Evolutionary conservation across 2,888 invertebrate genomes (phyloP).

Genomic region (Anthophora plumipes): DNA sequence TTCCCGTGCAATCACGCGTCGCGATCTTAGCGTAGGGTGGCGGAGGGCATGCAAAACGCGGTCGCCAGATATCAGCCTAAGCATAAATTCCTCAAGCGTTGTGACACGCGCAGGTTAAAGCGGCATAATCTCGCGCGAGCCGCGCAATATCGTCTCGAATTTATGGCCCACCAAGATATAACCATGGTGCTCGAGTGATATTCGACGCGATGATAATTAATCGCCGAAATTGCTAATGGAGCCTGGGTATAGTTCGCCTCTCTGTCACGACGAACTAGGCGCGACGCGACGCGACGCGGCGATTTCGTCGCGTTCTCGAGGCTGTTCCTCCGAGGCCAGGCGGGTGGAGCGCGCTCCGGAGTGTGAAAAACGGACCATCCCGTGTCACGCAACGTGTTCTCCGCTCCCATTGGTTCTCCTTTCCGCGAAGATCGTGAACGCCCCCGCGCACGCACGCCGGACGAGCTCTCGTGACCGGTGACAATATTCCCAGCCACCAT

Average conservation of each 20-base stretch:
- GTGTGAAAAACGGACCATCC: slow-evolving; percentile 79
- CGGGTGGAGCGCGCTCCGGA: slow-evolving; percentile 71
- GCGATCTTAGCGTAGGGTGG: slow-evolving; percentile 59
- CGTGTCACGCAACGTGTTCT: slow-evolving; percentile 72
- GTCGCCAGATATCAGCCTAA: slow-evolving; percentile 81
- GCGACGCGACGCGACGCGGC: not conserved
- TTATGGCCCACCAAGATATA: slow-evolving; percentile 77
- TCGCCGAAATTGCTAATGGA: slow-evolving; percentile 73
- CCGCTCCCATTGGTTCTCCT: slow-evolving; percentile 65
- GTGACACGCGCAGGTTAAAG: slow-evolving; percentile 76
- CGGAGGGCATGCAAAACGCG: slow-evolving; percentile 77
- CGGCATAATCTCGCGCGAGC: slow-evolving; percentile 80
- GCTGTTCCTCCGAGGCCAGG: slow-evolving; percentile 7
- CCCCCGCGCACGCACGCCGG: slow-evolving; percentile 80
- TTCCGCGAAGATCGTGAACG: slow-evolving; percentile 76
- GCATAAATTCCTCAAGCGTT: slow-evolving; percentile 83
- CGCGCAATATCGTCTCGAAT: slow-evolving; percentile 80
- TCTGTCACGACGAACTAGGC: no score
- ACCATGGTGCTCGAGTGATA: slow-evolving; percentile 65
- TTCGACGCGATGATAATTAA: slow-evolving; percentile 77
- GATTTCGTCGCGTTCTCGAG: not conserved
- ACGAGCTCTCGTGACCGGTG: slow-evolving; percentile 73
- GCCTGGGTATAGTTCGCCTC: not conserved
- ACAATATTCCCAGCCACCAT: slow-evolving; percentile 77
- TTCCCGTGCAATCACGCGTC: slow-evolving; percentile 55